Evolutionary conservation across 2,888 invertebrate genomes (phyloP).

Genomic region (Drosophila neonasuta): DNA sequence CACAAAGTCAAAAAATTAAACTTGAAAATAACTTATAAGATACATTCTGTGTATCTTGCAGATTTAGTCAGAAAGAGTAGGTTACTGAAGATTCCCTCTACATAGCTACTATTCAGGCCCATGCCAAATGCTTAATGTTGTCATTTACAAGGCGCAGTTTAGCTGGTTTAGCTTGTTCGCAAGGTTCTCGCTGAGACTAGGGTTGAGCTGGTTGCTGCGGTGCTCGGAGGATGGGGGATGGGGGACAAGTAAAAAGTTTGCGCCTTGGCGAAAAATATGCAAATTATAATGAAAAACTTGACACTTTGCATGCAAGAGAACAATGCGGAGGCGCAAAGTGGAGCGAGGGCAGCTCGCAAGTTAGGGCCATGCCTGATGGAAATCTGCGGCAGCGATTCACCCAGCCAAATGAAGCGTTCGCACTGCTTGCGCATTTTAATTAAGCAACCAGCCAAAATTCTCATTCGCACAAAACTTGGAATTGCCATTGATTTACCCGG

Average conservation of each 20-base stretch:
- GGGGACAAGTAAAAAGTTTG: constrained; percentile 58
- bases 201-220: too few relatives aligned
- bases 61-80: constrained; percentile 34
- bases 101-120: constrained; percentile 48
- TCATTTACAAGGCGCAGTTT: constrained; percentile 59
- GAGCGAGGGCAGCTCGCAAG: constrained; percentile 1
- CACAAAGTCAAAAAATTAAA: constrained; percentile 73
- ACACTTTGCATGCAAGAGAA: constrained; percentile 78
- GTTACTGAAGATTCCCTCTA: constrained; percentile 40
- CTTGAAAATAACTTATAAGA: constrained; percentile 76
- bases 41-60: constrained; percentile 59
- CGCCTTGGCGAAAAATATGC: constrained; percentile 79
- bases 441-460: constrained; percentile 68
- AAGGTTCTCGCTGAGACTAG: background rate
- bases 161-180: background rate
- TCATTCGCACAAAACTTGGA: constrained; percentile 18
- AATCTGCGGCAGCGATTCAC: constrained; percentile 74
- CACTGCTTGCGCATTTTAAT: constrained; percentile 75
- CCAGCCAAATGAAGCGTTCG: constrained; percentile 74
- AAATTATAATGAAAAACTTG: constrained; percentile 81
- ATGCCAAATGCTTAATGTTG: constrained; percentile 75
- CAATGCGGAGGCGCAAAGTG: constrained; percentile 14
- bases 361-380: constrained; percentile 51
- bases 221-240: background rate
- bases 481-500: background rate